These are phyloP conservation scores for Helicolenus hilgendorfi DNA, from an alignment of 2,797 vertebrate species.

Conservation along the genomic window DNA sequence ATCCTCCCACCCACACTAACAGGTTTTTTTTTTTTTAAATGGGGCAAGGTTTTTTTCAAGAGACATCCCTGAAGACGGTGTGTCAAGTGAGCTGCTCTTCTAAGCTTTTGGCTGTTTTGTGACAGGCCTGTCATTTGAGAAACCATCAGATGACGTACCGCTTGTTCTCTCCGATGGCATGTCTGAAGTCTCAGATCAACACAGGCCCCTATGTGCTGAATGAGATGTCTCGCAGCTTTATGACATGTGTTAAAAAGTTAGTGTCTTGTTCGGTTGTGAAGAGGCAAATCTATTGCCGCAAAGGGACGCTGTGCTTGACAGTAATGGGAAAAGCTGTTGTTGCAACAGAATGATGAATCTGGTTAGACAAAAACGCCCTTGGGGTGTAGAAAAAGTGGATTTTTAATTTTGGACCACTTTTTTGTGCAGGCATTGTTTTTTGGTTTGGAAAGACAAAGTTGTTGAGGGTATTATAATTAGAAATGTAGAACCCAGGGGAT, in stretches of 20 bases:
- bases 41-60: conserved; percentile 42
- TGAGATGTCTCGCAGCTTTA: conserved; percentile 85
- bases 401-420: conserved; percentile 60
- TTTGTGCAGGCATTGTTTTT: conserved; percentile 36
- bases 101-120: conserved; percentile 69
- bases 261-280: conserved; percentile 79
- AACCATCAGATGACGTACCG: conserved; percentile 62
- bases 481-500: conserved; percentile 46
- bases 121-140: conserved; percentile 71
- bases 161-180: conserved; percentile 72
- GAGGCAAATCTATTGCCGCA: conserved; percentile 78
- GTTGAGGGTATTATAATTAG: conserved; percentile 53
- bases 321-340: conserved; percentile 78
- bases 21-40: conserved; percentile 29
- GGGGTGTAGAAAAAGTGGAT: conserved; percentile 48
- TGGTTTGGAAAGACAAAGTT: conserved; percentile 22
- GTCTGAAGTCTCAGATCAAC: conserved; percentile 80
- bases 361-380: conserved; percentile 64
- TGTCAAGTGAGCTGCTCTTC: conserved; percentile 71
- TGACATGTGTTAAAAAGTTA: conserved; percentile 86
- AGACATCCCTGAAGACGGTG: conserved; percentile 65
- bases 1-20: conserved; percentile 54
- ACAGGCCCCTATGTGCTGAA: conserved; percentile 73
- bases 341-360: conserved; percentile 69
- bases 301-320: conserved; percentile 74